Evolutionary conservation across 2,888 invertebrate genomes (phyloP), one percentile per base, ranked within the genome.

Genomic region (Drosophila parthenogenetica): DNA sequence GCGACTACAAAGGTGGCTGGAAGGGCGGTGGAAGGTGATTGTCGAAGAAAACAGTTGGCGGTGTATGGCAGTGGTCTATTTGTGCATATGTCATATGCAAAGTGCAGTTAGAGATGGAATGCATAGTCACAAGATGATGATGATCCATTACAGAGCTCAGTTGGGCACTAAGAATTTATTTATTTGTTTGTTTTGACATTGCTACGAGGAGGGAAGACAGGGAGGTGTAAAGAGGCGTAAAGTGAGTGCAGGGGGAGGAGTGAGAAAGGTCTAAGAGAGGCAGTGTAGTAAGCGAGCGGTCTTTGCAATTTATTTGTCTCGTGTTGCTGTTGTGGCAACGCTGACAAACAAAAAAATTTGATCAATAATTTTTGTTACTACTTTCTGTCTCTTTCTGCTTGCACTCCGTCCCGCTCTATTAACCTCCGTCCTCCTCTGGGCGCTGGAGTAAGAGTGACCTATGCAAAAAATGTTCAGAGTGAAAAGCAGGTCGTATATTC

Each of bases 311-410:
- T 69, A 69, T 78, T 78, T 78, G 69, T 78, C 61, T 69, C 64
- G 55, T 55, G 54, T 54, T 59, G 77, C 76, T 79, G 79, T 75
- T 79, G 79, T 77, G 77, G 76, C 79, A 76, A 79, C 80, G 80
- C 70, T 65, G 71, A 59, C 80, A 75, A 72, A 72, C 68, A 89
- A 81, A 75, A 89, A 85, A 89, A 85, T 89, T 85, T 89, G 88
- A 85, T 85, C 85, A 89, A 85, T 85, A 85, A 62, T 77, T 53
- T 37, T 67, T 46, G 51, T 60, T 53, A 53, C 37, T n/a, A 1
- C 49, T 22, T 13, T 8, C 55, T 35, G 13, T 14, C 37, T 14
- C 22, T 14, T 54, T 54, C 37, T 40, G n/a, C 40, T 3, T 46
- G 13, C 22, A 14, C 22, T 10, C 22, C 17, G 19, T 37, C 39